Evolutionary conservation across 2,797 vertebrate species (phyloP), one percentile per base, ranked within the genome.

Genomic region (Anabacerthia variegaticeps): DNA sequence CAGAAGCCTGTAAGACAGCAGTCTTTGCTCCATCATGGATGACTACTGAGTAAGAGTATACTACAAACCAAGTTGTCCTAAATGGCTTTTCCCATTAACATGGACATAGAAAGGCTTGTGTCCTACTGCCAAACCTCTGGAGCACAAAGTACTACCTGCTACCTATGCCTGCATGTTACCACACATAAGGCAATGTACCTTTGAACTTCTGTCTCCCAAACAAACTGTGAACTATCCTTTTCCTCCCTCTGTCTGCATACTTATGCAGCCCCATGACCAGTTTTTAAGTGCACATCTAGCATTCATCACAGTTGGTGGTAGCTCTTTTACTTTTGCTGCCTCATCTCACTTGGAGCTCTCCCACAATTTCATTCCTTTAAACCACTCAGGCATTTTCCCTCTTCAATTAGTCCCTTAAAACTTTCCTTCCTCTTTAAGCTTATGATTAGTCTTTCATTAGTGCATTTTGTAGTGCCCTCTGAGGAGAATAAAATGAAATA

Each of bases 371-470:
- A 91, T 97, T 92, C 82, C 68, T 93, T 92, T 77, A 87, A 95
- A 94, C 86, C 84, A 75, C 76, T 85, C 49, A 58, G 81, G 75
- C 81, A 88, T 76, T 93, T 86, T 52, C 48, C 34, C 39, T 88
- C 66, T 89, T 89, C 93, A 96, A 76, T 92, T 94, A 95, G 79
- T 68, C 54, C 73, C 69, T 94, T 89, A 93, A 95, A 95, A 92
- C 48, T 72, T 85, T 51, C 73, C 41, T 83, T 88, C 76, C 82
- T 89, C 28, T 92, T 82, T 63, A 82, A 85, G 55, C 22, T 91
- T 80, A 55, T 46, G 55, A 87, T 72, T 91, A 72, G 73, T 85
- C 69, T 95, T 90, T 85, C 92, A 89, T 75, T 67, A 96, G 68
- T 93, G 28, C 36, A 74, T 86, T 89, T 81, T 93, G 71, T 63